Percentiles rank a stretch among this genome's conserved stretches.
Conservation (phyloP, 1,140 invertebrate species). For the Habropoda laboriosa region DNA sequence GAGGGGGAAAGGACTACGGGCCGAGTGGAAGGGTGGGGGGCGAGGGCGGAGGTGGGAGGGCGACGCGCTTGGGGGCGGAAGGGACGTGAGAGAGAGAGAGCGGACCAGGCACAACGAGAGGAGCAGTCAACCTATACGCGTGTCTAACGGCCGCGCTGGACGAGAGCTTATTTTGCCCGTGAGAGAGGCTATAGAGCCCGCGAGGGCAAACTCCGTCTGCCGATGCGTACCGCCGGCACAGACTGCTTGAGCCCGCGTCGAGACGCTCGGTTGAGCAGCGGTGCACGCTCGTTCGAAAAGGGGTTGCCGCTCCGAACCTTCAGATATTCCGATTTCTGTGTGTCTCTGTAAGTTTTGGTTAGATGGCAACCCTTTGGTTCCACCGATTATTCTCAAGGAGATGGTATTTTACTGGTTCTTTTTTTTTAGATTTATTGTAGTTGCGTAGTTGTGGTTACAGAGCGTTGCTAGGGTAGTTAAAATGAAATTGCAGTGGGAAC, state of each 20-base stretch:
- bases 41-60: constrained; percentile 45
- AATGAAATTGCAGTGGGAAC: no score
- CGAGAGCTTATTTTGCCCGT: constrained; percentile 47
- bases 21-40: constrained; percentile 23
- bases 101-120: constrained; percentile 54
- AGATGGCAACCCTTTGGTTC: no score
- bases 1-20: constrained; percentile 60
- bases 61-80: constrained; percentile 52
- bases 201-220: not conserved
- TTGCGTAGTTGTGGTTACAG: no score
- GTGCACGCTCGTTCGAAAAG: not conserved
- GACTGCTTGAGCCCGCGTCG: not conserved
- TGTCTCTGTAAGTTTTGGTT: no score
- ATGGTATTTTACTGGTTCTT: no score
- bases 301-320: no score
- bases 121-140: constrained; percentile 56
- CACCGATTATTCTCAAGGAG: no score
- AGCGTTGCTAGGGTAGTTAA: no score
- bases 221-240: no score
- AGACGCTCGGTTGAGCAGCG: not conserved
- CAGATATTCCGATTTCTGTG: not conserved
- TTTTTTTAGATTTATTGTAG: no score
- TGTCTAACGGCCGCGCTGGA: constrained; percentile 24
- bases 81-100: constrained; percentile 18
- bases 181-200: constrained; percentile 19